These are phyloP conservation scores for Anarrhichthys ocellatus DNA, from an alignment of 2,113 vertebrate genomes.

Conservation along the genomic window DNA sequence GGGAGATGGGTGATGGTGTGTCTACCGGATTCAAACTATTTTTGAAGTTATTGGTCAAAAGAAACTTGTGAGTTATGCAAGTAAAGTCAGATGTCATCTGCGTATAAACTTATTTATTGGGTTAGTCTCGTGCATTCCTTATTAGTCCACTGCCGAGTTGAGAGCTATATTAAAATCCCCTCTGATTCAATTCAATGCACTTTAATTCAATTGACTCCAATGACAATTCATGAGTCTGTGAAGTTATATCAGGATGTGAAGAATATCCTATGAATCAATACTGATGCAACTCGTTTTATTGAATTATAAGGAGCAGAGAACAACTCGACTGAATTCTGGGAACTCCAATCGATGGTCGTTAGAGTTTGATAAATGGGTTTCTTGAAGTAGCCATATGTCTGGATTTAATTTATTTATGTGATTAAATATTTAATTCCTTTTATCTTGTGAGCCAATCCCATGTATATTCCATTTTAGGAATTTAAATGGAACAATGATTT, in stretches of 20 bases:
- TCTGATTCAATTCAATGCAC: background rate
- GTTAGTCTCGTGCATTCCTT: background rate
- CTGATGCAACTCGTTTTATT: background rate
- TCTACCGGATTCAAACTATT: background rate
- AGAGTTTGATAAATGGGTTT: background rate
- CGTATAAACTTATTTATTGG: background rate
- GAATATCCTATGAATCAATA: background rate
- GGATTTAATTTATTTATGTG: background rate
- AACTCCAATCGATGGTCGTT: background rate
- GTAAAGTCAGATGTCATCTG: background rate
- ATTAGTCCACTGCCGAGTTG: no score
- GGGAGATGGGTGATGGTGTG: background rate
- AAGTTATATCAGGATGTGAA: background rate
- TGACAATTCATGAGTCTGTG: background rate
- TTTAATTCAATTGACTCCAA: background rate
- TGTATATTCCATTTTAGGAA: background rate
- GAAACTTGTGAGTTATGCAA: background rate
- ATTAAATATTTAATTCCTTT: background rate
- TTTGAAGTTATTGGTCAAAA: background rate
- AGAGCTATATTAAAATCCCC: background rate
- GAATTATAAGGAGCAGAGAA: background rate
- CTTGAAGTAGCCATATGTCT: background rate
- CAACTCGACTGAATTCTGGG: background rate
- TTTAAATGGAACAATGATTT: background rate
- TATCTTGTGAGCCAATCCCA: background rate